Base-by-base conservation (phyloP, 2,888 invertebrate species). In the Drosophila nigritarsus region DNA sequence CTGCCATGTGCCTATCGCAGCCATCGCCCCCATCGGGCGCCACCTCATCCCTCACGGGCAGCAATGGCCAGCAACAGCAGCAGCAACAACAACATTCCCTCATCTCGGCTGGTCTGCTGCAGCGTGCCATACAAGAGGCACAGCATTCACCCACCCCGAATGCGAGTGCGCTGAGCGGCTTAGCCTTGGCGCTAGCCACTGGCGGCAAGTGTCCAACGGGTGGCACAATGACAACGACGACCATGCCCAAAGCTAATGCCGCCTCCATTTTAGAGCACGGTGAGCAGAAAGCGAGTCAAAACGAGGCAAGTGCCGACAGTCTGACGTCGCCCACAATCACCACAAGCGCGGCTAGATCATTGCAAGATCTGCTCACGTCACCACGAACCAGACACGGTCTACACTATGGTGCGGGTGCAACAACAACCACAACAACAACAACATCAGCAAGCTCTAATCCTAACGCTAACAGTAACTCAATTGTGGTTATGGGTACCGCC, bases 231-330 rank as follows among this genome's bases (percentile, higher is more conserved):
- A 55, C 75, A 48, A 70, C 82, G 50, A 65, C 75, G 65, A 82
- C 71, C 63, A 75, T 73, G 68, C 80, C 89, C 34, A 87, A 87
- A 87, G 66, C 83, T 81, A 87, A 88, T 78, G 90, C 91, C 80
- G 91, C 91, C 81, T 91, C 92, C 76, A 92, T 92, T 75, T 91
- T 92, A 89, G 93, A 93, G 91, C 93, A 93, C 90, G 93, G 93
- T 93, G 93, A 93, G 92, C 91, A 92, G 91, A 92, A 91, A 90
- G 91, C 91, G 92, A 90, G 90, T 91, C 91, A 91, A 83, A 92
- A 94, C 91, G 94, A 94, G 94, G 94, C 94, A 94, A 94, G 92
- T 92, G 92, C 92, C 92, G 90, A 90, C 85, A 88, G 83, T 87
- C 87, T 83, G 91, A 90, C 91, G 90, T 91, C 92, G 91, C 91